Conservation (phyloP, 2,888 invertebrate species). For the Resseliella maxima region DNA sequence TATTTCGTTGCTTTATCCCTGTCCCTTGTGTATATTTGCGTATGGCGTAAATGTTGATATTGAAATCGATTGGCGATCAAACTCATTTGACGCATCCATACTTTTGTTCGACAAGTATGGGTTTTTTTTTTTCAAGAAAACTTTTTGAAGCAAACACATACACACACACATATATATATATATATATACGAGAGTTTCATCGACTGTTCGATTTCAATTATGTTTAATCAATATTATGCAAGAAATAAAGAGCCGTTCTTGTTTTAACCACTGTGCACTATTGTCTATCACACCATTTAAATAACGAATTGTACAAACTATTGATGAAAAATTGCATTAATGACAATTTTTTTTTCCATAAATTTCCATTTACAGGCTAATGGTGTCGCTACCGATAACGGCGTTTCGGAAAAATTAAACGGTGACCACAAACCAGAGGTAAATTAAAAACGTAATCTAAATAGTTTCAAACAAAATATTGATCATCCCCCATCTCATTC, state of each 20-base stretch:
- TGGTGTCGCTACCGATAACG: not conserved
- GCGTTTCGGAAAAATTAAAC: constrained; percentile 32
- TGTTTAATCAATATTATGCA: constrained; percentile 9
- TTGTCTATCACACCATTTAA: not conserved
- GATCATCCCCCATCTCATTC: too few species aligned
- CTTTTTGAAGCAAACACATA: too few species aligned
- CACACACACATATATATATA: too few species aligned
- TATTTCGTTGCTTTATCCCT: constrained; percentile 14
- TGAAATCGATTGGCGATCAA: constrained; percentile 20
- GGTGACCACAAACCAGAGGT: constrained; percentile 55
- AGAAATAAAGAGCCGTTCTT: constrained; percentile 2
- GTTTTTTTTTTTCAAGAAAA: too few species aligned
- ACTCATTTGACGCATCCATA: not conserved
- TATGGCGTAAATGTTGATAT: constrained; percentile 35
- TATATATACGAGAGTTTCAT: not conserved
- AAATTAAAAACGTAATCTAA: not conserved
- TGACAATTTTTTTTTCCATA: too few species aligned
- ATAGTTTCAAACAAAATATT: not conserved
- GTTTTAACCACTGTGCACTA: not conserved
- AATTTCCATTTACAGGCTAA: constrained; percentile 33
- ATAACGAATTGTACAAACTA: not conserved
- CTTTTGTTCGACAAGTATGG: too few species aligned
- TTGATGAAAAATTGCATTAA: not conserved
- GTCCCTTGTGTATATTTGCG: not conserved
- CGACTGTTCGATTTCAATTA: not conserved